These are phyloP conservation scores for Silurus asotus DNA, from an alignment of 2,113 vertebrate species.

Conservation along the genomic window DNA sequence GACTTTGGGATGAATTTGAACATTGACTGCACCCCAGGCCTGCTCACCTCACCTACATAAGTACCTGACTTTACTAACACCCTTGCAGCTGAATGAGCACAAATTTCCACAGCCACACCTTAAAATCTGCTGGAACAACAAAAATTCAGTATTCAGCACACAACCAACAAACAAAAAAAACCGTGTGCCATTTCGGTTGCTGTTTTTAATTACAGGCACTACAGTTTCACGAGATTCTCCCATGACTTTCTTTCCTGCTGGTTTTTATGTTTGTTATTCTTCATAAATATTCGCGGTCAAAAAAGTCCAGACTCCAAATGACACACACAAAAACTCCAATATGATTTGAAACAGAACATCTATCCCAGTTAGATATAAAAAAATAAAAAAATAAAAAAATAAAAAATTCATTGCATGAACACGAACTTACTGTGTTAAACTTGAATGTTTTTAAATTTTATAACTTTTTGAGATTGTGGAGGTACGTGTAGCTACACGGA, in stretches of 20 bases:
- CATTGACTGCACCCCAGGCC: too few species aligned
- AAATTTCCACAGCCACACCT: too few species aligned
- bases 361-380: not conserved
- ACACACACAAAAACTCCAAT: not conserved
- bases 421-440: not conserved
- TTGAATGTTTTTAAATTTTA: too few species aligned
- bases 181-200: too few species aligned
- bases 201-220: not conserved
- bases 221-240: not conserved
- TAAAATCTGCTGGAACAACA: too few species aligned
- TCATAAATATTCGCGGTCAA: not conserved
- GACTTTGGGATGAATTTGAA: too few species aligned
- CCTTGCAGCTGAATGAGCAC: too few species aligned
- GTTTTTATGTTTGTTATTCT: not conserved
- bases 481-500: not conserved
- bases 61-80: too few species aligned
- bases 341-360: not conserved
- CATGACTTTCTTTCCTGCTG: not conserved
- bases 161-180: not conserved
- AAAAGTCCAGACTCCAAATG: not conserved
- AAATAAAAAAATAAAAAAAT: too few species aligned
- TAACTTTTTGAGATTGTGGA: too few species aligned
- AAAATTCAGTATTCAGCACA: not conserved
- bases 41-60: too few species aligned
- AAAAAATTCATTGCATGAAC: not conserved